Evolutionary conservation across 2,113 vertebrate species (phyloP).

Genomic region (Scortum barcoo): DNA sequence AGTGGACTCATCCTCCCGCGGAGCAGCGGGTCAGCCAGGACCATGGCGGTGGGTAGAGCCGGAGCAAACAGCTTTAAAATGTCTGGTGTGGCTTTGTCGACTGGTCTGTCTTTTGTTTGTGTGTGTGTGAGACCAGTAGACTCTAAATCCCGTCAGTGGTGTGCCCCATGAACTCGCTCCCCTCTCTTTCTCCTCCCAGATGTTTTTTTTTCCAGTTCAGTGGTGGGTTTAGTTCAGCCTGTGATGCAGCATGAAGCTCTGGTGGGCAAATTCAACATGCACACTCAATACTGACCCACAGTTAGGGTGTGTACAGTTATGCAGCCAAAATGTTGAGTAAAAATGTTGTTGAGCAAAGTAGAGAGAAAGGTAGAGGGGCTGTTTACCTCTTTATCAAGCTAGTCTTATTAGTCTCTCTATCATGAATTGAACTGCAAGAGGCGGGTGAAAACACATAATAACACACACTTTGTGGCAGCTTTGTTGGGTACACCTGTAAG

Average conservation of each 20-base stretch:
- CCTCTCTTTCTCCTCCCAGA: slow-evolving; percentile 14
- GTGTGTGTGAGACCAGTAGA: too few relatives aligned
- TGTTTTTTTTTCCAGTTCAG: slow-evolving; percentile 19
- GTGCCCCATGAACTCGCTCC: not conserved
- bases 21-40: slow-evolving; percentile 9
- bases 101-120: too few relatives aligned
- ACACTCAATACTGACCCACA: too few relatives aligned
- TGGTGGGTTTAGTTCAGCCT: not conserved
- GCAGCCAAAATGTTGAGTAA: not conserved
- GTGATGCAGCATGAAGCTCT: not conserved
- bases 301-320: not conserved
- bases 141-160: too few relatives aligned
- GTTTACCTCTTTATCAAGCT: too few relatives aligned
- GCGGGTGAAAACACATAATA: not conserved
- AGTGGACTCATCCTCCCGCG: not conserved
- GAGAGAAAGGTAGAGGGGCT: not conserved
- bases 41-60: slow-evolving; percentile 70
- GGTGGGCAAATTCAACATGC: too few relatives aligned
- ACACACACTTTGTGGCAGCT: too few relatives aligned
- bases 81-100: not conserved
- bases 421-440: not conserved
- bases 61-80: not conserved
- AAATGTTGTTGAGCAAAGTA: not conserved
- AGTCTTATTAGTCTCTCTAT: too few relatives aligned
- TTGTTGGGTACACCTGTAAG: not conserved